Evolutionary conservation across 2,888 invertebrate genomes (phyloP), one percentile per base, ranked within the genome.

Genomic region (Coremacera marginata): DNA sequence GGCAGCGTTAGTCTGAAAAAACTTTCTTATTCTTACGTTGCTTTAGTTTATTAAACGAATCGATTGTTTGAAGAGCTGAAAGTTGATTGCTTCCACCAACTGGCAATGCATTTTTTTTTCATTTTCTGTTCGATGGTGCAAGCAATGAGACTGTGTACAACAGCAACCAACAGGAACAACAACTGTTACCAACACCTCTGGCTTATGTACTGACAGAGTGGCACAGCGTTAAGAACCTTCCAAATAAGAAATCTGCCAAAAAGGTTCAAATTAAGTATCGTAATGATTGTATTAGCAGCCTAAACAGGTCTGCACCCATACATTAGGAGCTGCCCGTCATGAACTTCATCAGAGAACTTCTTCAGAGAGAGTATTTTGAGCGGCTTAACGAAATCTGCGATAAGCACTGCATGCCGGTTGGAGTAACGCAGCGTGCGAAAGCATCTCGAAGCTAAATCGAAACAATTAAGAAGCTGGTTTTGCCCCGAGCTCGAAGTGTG

Each of bases 231-330:
- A 73, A 44, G 8, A 77, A 57, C 60, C 44, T 67, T 55, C 77
- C 51, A 78, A 78, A 79, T 77, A 78, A 78, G 79, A 79, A 78
- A 81, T 80, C 77, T 78, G 78, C 80, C 79, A 80, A 79, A 78
- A 62, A 80, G 70, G 77, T 75, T 80, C 79, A 81, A 81, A 82
- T 82, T 80, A 80, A 81, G 70, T 78, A 74, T 77, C 80, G 78
- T 80, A 81, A 79, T 80, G 79, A 80, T 81, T 81, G 71, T 80
- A 80, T 81, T 81, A 81, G 76, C 77, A 77, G 71, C 76, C 60
- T 27, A 60, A 22, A 60, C 60, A 14, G 60, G 25, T 27, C 4
- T 27, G 25, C 5, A 60, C 60, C 60, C 19, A 27, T 60, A 44
- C 44, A 44, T 44, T 44, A 44, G 44, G 14, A 2, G 44, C 44